Percentiles rank a stretch among this genome's conserved stretches.
Conservation (phyloP, 2,113 vertebrate genomes). For the Channa maculata region DNA sequence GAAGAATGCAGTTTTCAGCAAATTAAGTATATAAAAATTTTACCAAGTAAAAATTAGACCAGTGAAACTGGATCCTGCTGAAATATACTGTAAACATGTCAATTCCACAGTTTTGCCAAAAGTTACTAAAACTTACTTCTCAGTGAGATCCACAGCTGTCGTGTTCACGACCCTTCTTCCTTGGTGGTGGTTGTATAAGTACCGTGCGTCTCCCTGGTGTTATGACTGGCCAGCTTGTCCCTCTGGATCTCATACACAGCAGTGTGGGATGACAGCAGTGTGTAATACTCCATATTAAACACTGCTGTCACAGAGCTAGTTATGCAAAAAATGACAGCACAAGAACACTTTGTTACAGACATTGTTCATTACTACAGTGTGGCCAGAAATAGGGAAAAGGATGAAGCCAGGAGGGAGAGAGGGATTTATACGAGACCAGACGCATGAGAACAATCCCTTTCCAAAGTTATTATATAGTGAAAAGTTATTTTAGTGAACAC, state of each 20-base stretch:
- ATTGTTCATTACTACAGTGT: conserved; percentile 15
- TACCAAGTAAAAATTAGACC: neutral
- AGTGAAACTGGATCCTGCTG: neutral
- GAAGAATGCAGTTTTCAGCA: conserved; percentile 24
- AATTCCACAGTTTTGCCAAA: neutral
- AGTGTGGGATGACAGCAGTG: conserved; percentile 67
- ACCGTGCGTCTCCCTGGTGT: conserved; percentile 30
- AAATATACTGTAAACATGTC: too few species aligned
- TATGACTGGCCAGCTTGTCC: conserved; percentile 68
- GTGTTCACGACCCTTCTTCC: neutral
- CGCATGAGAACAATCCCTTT: too few species aligned
- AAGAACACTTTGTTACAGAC: conserved; percentile 68
- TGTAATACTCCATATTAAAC: conserved; percentile 64
- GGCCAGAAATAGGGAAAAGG: conserved; percentile 1
- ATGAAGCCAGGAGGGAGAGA: conserved; percentile 8
- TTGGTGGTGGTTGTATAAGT: conserved; percentile 24
- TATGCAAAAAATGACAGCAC: conserved; percentile 58
- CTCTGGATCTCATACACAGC: conserved; percentile 42
- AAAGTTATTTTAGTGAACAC: neutral
- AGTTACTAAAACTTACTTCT: conserved; percentile 46
- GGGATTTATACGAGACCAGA: neutral
- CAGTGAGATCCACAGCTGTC: neutral
- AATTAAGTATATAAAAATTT: neutral
- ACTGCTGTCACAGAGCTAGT: conserved; percentile 18
- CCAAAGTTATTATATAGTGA: neutral